A percentile compares a stretch with the other conserved stretches of the same genome.
Evolutionary conservation across 1,140 invertebrate genomes (phyloP).

Genomic region (Nasonia vitripennis): DNA sequence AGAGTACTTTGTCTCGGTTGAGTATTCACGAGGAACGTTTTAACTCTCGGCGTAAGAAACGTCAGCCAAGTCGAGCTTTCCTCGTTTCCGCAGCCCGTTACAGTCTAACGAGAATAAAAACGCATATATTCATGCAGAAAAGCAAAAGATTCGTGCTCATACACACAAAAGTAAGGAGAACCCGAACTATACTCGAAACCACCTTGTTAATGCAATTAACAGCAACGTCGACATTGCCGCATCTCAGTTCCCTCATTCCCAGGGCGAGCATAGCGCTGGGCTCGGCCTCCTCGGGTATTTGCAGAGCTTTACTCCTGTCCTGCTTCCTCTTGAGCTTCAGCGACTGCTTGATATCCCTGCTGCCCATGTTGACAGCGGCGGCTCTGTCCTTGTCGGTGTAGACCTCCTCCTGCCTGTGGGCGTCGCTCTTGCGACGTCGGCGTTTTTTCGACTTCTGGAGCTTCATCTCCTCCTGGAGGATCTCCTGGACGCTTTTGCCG

Average conservation of each 20-base stretch:
- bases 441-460: conserved; percentile 76
- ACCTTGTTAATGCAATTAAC: conserved; percentile 89
- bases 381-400: conserved; percentile 94
- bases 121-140: too few species aligned
- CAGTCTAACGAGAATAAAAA: too few species aligned
- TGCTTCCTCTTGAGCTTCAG: conserved; percentile 86
- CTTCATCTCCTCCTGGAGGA: conserved; percentile 69
- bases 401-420: conserved; percentile 80
- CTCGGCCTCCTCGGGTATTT: conserved; percentile 87
- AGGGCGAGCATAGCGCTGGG: conserved; percentile 84
- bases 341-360: conserved; percentile 88
- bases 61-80: too few species aligned
- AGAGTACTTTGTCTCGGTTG: too few species aligned
- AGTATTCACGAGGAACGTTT: too few species aligned
- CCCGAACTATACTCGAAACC: background rate
- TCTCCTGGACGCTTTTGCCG: conserved; percentile 53
- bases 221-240: conserved; percentile 82
- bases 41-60: too few species aligned
- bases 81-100: too few species aligned
- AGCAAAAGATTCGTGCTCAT: background rate
- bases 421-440: conserved; percentile 66
- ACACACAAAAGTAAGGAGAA: background rate
- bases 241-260: conserved; percentile 83
- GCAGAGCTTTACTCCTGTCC: conserved; percentile 83
- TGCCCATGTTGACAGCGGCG: conserved; percentile 90